Evolutionary conservation across 2,888 invertebrate genomes (phyloP), one percentile per base, ranked within the genome.

Genomic region (Dicycla oo): DNA sequence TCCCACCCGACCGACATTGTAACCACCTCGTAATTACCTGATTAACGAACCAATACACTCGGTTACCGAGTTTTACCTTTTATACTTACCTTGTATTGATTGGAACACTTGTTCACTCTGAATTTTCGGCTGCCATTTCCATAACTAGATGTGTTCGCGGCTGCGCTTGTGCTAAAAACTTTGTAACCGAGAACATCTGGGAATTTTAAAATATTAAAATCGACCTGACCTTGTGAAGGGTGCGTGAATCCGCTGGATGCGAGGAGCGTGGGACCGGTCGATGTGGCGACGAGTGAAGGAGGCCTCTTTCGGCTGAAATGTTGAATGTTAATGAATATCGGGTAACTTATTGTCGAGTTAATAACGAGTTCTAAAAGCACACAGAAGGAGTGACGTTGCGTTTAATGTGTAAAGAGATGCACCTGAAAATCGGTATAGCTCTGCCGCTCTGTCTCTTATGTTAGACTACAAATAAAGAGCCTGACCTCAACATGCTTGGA

Each of bases 11-110:
- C 75, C 71, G 69, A 81, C 84, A 86, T 81, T 85, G 84, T 86
- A 83, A 82, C 86, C 84, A 85, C 85, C 83, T 86, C 83, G 82
- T 90, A 86, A 86, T 87, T 87, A 88, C 85, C 86, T 87, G 86
- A 88, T 90, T 89, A 87, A 88, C 85, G 78, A 82, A 82, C 80
- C 80, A 80, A 80, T 78, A 72, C 77, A 79, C 70, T 70, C 43
- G 23, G 63, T 68, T 66, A 49, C 65, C 45, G 71, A 75, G 69
- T 79, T 74, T 70, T 68, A 69, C 71, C 54, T 67, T 47, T 38
- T 74, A 68, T 67, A 38, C 20, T 51, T 65, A 45, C 47, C 45
- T 60, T 26, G 26, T 80, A 80, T 60, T 80, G 80, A 75, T 80
- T 53, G 56, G 61, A 20, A 40, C 49, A 47, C 56, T 62, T 73